Conservation (phyloP, 2,113 vertebrate species). For the Todiramphus chloris region DNA sequence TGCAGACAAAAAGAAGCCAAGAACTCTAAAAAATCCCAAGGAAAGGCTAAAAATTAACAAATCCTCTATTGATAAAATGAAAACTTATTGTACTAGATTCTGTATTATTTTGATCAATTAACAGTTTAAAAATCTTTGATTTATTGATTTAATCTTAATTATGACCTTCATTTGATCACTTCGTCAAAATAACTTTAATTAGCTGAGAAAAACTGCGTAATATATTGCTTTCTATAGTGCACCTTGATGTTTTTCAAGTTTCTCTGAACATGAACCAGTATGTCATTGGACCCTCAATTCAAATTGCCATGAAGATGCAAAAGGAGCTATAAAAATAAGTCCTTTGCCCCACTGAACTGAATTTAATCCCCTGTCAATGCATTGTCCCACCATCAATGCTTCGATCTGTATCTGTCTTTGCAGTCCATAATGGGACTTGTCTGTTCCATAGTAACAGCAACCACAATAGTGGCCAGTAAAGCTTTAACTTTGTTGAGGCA, state of each 20-base stretch:
- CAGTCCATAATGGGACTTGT: fast-evolving
- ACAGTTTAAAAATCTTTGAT: background rate
- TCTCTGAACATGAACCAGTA: background rate
- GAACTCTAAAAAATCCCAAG: background rate
- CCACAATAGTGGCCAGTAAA: background rate
- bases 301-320: background rate
- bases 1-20: background rate
- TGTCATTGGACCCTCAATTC: fast-evolving
- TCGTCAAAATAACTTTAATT: background rate
- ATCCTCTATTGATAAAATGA: background rate
- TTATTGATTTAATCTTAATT: background rate
- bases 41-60: background rate
- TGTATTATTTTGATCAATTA: background rate
- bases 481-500: background rate
- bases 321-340: background rate
- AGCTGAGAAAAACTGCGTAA: background rate
- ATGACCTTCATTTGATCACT: background rate
- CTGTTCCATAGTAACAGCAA: background rate
- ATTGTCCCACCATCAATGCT: background rate
- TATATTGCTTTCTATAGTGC: background rate
- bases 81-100: background rate
- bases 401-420: background rate
- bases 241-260: background rate
- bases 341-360: background rate
- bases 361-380: background rate